A percentile compares a stretch with the other conserved stretches of the same genome.
Conservation (phyloP, 2,888 invertebrate genomes). For the Apoda limacodes region DNA sequence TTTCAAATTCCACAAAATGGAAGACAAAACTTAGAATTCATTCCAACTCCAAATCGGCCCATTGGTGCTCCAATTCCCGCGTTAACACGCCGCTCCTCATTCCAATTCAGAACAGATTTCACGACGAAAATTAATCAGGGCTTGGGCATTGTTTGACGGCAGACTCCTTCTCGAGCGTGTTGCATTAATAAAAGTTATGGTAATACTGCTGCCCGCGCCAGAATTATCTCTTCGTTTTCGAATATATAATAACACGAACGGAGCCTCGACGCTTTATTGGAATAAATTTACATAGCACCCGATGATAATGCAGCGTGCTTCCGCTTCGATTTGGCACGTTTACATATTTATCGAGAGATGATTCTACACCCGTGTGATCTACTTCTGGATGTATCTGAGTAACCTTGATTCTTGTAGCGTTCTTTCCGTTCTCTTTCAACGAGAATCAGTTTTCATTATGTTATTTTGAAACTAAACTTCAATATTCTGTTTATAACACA, state of each 20-base stretch:
- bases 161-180: constrained; percentile 36
- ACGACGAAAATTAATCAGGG: constrained; percentile 61
- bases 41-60: too few species aligned
- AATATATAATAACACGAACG: constrained; percentile 64
- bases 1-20: too few species aligned
- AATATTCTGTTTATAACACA: too few species aligned
- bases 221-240: constrained; percentile 68
- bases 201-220: constrained; percentile 56
- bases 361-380: too few species aligned
- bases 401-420: too few species aligned
- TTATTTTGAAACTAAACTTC: too few species aligned
- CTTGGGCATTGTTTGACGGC: constrained; percentile 54
- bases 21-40: too few species aligned
- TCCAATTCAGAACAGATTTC: constrained; percentile 60
- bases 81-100: constrained; percentile 37
- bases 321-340: constrained; percentile 54
- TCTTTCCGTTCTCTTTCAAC: too few species aligned
- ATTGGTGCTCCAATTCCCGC: constrained; percentile 26
- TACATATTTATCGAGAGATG: constrained; percentile 63
- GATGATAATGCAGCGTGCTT: constrained; percentile 50
- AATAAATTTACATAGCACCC: constrained; percentile 66
- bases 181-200: constrained; percentile 69
- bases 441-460: too few species aligned
- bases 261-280: constrained; percentile 59
- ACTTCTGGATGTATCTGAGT: too few species aligned